Evolutionary conservation across 2,888 invertebrate genomes (phyloP), one percentile per base, ranked within the genome.

Genomic region (Philereme transversata): DNA sequence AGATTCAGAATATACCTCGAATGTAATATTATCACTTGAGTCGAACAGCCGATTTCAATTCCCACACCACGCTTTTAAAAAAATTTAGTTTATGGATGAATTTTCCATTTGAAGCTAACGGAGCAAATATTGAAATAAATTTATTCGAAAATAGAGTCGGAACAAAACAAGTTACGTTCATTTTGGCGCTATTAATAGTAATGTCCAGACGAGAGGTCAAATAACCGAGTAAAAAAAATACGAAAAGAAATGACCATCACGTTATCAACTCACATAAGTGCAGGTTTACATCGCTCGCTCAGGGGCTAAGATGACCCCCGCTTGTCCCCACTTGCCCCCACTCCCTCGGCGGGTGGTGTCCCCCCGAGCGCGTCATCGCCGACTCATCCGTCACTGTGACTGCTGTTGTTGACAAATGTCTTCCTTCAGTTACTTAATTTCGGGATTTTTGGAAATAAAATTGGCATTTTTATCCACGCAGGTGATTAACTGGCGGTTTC

Each of bases 341-440:
- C 49, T 38, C 61, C n/a, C 50, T 33, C 46, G 43, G 10, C 60
- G 22, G 40, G 43, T 51, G 52, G 67, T 60, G 58, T 66, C 68
- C 50, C 50, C 64, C 58, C 62, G 54, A 58, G 56, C 67, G 68
- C 74, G 76, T 78, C 79, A 80, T 78, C 79, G 77, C 74, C 68
- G 72, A 67, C 75, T 77, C 85, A 86, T 85, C 82, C 81, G 81
- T 86, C 86, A 84, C 79, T 71, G 78, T 73, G 81, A 74, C 84
- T 78, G 84, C 78, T 83, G 86, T 73, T 76, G 74, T 78, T 87
- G 87, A 86, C 87, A 84, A 86, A 84, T 82, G 79, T 79, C 79
- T 80, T 77, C 77, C 77, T 77, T 74, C 73, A 71, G 72, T 73
- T 76, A 73, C 78, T 79, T 78, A 73, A 76, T 80, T 81, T 75